These are phyloP conservation scores for Drepana arcuata DNA, from an alignment of 1,140 invertebrate species.

Conservation along the genomic window DNA sequence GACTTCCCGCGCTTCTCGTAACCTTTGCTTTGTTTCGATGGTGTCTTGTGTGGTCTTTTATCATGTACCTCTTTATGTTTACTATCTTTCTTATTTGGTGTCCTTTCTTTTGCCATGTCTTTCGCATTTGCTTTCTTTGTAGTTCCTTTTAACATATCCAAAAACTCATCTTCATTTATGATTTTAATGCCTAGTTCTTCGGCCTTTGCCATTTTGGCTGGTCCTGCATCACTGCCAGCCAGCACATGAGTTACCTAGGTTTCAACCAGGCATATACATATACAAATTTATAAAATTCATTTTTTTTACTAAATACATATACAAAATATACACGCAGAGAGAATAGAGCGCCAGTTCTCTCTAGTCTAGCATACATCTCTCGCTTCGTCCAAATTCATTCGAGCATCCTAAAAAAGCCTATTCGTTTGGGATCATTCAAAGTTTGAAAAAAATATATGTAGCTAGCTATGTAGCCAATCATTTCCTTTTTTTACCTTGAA, in stretches of 20 bases:
- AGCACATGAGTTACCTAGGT: constrained; percentile 87
- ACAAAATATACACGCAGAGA: too few species aligned
- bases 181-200: constrained; percentile 78
- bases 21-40: constrained; percentile 6
- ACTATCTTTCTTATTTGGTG: constrained; percentile 11
- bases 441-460: too few species aligned
- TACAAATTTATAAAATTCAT: too few species aligned
- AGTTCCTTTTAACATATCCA: constrained; percentile 65
- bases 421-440: too few species aligned
- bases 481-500: too few species aligned
- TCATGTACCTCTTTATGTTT: constrained; percentile 2
- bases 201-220: constrained; percentile 87
- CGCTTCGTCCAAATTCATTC: too few species aligned
- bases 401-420: too few species aligned
- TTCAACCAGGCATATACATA: too few species aligned
- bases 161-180: constrained; percentile 87
- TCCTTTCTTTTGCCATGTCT: constrained; percentile 10
- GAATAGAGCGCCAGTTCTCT: too few species aligned
- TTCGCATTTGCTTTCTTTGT: not conserved
- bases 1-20: constrained; percentile 4
- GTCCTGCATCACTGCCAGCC: constrained; percentile 87
- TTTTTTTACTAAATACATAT: too few species aligned
- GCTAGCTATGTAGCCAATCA: too few species aligned
- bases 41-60: constrained; percentile 7
- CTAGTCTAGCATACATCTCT: too few species aligned